Conservation (phyloP, 2,888 invertebrate genomes). For the Sinodicranocentrus sp. region DNA sequence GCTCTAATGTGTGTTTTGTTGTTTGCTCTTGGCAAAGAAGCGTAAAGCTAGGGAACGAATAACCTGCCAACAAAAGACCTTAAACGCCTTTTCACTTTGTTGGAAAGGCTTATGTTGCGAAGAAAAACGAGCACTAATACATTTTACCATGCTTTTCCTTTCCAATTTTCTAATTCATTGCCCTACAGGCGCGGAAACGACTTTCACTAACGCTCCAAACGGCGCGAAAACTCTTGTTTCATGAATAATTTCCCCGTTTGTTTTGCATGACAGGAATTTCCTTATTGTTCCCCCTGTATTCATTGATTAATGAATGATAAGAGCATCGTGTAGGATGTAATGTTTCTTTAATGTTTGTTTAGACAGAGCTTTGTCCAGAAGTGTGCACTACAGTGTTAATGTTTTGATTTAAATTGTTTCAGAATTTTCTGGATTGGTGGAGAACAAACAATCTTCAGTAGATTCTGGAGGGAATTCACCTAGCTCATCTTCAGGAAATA, state of each 20-base stretch:
- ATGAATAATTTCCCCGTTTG: conserved; percentile 48
- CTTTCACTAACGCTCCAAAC: conserved; percentile 49
- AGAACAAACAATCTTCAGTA: conserved; percentile 41
- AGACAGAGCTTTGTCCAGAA: too few relatives aligned
- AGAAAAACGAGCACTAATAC: conserved; percentile 30
- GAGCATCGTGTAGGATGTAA: too few relatives aligned
- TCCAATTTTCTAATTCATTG: conserved; percentile 48
- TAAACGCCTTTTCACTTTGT: background rate
- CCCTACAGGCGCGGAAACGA: conserved; percentile 43
- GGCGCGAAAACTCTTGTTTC: conserved; percentile 56
- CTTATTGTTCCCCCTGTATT: conserved; percentile 14
- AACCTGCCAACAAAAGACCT: conserved; percentile 29
- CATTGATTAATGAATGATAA: conserved; percentile 39
- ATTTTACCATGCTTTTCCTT: conserved; percentile 12
- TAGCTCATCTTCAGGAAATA: conserved; percentile 30
- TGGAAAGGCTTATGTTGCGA: background rate
- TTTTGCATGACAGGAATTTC: conserved; percentile 44
- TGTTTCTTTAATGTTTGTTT: too few relatives aligned
- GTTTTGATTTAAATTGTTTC: conserved; percentile 24
- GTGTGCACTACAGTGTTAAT: background rate
- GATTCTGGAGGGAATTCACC: conserved; percentile 35
- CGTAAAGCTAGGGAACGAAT: background rate
- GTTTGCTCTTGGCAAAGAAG: conserved; percentile 45
- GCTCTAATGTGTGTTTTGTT: background rate
- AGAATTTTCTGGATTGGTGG: conserved; percentile 53